Conservation (phyloP, 2,113 vertebrate genomes). For the Furnarius figulus region DNA sequence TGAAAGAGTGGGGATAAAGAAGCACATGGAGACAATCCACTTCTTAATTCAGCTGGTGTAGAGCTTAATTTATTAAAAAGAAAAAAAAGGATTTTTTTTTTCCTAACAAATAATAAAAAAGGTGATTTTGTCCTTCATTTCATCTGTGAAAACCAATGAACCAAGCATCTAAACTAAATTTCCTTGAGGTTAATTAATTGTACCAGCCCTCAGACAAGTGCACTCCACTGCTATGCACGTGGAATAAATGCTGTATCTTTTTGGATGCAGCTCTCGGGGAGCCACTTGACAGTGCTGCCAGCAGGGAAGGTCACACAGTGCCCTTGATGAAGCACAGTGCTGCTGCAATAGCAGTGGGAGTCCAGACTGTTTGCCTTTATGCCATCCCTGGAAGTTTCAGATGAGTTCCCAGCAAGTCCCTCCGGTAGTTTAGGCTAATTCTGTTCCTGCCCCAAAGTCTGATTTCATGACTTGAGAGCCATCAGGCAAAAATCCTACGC, state of each 20-base stretch:
- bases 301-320: not conserved
- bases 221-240: not conserved
- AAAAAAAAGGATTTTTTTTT: not conserved
- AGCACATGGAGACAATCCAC: not conserved
- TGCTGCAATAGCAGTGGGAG: not conserved
- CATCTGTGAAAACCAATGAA: not conserved
- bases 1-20: not conserved
- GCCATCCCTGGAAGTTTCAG: not conserved
- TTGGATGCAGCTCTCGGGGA: not conserved
- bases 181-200: slow-evolving; percentile 17
- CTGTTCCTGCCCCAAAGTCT: not conserved
- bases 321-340: not conserved
- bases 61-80: not conserved
- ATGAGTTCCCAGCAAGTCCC: not conserved
- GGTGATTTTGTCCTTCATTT: slow-evolving; percentile 2
- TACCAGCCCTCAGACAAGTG: not conserved
- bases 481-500: not conserved
- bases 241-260: not conserved
- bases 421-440: not conserved
- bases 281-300: not conserved
- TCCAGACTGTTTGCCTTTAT: not conserved
- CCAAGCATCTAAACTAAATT: not conserved
- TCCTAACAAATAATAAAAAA: not conserved
- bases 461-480: not conserved
- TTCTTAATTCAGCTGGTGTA: not conserved